A percentile compares a stretch with the other conserved stretches of the same genome.
These are phyloP conservation scores for Drosophila lini DNA, from an alignment of 1,140 invertebrate genomes.

Conservation along the genomic window DNA sequence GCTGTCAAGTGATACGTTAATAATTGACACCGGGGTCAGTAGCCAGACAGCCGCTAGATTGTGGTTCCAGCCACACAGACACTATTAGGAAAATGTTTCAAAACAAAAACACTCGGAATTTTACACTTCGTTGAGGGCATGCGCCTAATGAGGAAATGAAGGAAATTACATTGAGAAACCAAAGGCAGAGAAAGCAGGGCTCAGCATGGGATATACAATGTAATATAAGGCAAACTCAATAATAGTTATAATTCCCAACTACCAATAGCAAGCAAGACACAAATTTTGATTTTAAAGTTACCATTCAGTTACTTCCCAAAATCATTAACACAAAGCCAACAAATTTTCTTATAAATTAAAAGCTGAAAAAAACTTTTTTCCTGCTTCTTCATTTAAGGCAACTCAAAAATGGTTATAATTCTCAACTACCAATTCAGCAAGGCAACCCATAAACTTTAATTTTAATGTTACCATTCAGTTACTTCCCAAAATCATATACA, in stretches of 20 bases:
- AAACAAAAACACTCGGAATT: slow-evolving; percentile 69
- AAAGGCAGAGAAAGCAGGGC: not conserved
- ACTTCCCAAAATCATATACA: too few species aligned
- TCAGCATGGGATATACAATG: too few species aligned
- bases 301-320: not conserved
- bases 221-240: not conserved
- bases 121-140: slow-evolving; percentile 66
- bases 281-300: not conserved
- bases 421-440: not conserved
- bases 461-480: not conserved
- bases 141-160: slow-evolving; percentile 49
- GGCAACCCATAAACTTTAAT: not conserved
- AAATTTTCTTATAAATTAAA: too few species aligned
- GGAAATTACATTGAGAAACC: slow-evolving; percentile 5
- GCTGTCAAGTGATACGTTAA: slow-evolving; percentile 84
- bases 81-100: slow-evolving; percentile 40
- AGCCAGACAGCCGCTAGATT: slow-evolving; percentile 26
- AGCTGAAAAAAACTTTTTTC: slow-evolving; percentile 16
- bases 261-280: not conserved
- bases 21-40: slow-evolving; percentile 84
- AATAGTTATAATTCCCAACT: not conserved
- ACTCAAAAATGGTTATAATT: not conserved
- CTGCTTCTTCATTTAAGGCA: not conserved
- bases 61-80: slow-evolving; percentile 50
- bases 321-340: too few species aligned